phyloP scores from a whole-genome alignment of 2,113 vertebrate species.

The Chlamydotis undulata region DNA sequence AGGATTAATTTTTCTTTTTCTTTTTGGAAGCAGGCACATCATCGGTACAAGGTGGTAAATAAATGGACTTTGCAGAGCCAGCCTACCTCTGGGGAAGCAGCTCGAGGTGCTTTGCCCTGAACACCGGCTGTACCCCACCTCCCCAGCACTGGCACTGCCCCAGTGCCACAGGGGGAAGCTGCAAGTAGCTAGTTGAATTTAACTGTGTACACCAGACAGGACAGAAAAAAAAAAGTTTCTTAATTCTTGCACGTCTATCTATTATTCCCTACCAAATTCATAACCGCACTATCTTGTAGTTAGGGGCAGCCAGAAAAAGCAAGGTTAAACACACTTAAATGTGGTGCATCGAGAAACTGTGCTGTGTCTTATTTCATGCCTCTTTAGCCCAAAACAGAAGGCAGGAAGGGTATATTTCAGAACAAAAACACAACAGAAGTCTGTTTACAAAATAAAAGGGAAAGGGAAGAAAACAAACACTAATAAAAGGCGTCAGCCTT shows the following conservation, averaged over 20 bases:
- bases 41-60: accelerated
- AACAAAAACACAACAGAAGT: not conserved
- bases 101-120: no score
- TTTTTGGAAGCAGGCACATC: not conserved
- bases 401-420: not conserved
- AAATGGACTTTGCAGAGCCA: accelerated
- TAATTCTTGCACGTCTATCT: not conserved
- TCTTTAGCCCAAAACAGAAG: not conserved
- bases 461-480: not conserved
- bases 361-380: not conserved
- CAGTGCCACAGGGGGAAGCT: accelerated
- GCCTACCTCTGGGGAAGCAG: not conserved
- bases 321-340: not conserved
- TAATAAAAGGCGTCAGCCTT: not conserved
- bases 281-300: not conserved
- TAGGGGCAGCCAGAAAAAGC: not conserved
- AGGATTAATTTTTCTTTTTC: not conserved
- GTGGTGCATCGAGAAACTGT: not conserved
- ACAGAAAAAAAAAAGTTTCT: not conserved
- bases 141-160: not conserved
- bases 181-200: not conserved
- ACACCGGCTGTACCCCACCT: no score
- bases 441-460: not conserved
- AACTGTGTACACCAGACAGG: accelerated
- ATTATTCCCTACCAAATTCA: not conserved